These are phyloP conservation scores for Anas bernieri DNA, from an alignment of 2,797 vertebrate genomes.

Conservation along the genomic window DNA sequence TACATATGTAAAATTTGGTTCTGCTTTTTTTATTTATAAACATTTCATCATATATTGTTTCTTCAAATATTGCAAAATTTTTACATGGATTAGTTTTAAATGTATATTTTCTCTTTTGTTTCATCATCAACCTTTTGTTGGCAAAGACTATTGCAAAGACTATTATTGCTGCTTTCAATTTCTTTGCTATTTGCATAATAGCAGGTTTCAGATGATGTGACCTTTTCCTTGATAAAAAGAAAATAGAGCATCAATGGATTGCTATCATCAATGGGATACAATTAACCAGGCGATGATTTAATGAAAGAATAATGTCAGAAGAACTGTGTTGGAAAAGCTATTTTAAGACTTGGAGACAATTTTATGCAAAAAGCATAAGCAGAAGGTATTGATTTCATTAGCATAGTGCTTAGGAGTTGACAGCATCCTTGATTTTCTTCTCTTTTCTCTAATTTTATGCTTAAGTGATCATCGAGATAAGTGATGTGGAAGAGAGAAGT, in stretches of 20 bases:
- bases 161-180: constrained; percentile 64
- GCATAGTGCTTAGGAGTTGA: constrained; percentile 57
- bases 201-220: constrained; percentile 62
- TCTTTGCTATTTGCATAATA: constrained; percentile 74
- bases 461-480: constrained; percentile 68
- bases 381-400: constrained; percentile 67
- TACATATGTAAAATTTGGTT: neutral
- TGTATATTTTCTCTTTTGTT: constrained; percentile 34
- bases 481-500: constrained; percentile 50
- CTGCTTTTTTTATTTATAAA: neutral
- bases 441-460: constrained; percentile 72
- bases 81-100: constrained; percentile 26
- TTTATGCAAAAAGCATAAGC: constrained; percentile 59
- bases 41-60: constrained; percentile 1
- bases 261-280: constrained; percentile 66
- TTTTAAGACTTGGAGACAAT: constrained; percentile 66
- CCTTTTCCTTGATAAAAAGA: constrained; percentile 70
- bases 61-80: constrained; percentile 41
- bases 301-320: constrained; percentile 73
- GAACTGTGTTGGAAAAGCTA: constrained; percentile 56
- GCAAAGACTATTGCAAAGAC: neutral
- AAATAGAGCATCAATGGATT: constrained; percentile 66
- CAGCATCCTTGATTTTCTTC: constrained; percentile 53
- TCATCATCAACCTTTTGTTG: constrained; percentile 29
- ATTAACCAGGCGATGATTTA: constrained; percentile 72